Evolutionary conservation across 2,888 invertebrate species (phyloP).

Genomic region (Agonopterix heracliana): DNA sequence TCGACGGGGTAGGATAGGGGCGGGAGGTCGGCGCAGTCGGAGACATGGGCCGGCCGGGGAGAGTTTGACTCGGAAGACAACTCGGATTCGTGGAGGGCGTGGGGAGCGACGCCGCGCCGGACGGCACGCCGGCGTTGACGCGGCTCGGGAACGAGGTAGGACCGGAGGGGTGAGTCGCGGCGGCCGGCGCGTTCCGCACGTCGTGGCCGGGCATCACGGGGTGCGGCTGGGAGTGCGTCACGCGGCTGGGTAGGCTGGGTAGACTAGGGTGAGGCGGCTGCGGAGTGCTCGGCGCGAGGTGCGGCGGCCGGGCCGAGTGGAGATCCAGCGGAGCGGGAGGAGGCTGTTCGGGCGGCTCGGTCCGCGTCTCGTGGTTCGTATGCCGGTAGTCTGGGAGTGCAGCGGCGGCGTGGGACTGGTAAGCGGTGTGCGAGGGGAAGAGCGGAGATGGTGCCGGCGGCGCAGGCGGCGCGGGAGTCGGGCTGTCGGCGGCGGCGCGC

Average conservation of each 20-base stretch:
- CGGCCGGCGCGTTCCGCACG: slow-evolving; percentile 39
- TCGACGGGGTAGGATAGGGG: slow-evolving; percentile 57
- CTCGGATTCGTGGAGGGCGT: slow-evolving; percentile 47
- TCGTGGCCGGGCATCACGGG: slow-evolving; percentile 54
- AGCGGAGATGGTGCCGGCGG: slow-evolving; percentile 62
- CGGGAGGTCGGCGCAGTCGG: slow-evolving; percentile 55
- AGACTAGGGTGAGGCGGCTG: slow-evolving; percentile 40
- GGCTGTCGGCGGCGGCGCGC: slow-evolving; percentile 65
- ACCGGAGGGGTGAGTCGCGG: slow-evolving; percentile 45
- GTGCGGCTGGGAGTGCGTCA: slow-evolving; percentile 46
- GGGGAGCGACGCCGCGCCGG: slow-evolving; percentile 42
- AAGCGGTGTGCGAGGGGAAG: slow-evolving; percentile 64
- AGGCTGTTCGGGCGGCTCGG: slow-evolving; percentile 45
- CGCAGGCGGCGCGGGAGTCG: slow-evolving; percentile 64
- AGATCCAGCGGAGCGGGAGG: slow-evolving; percentile 56
- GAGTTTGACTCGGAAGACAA: slow-evolving; percentile 64
- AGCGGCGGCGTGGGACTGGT: slow-evolving; percentile 67
- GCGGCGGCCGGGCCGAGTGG: slow-evolving; percentile 51
- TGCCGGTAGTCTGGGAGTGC: slow-evolving; percentile 68
- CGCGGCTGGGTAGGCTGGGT: slow-evolving; percentile 42
- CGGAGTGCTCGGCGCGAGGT: slow-evolving; percentile 27
- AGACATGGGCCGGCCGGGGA: slow-evolving; percentile 50
- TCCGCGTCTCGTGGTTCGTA: slow-evolving; percentile 76
- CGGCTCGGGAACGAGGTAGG: slow-evolving; percentile 62
- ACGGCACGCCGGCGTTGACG: slow-evolving; percentile 41